Evolutionary conservation across 2,888 invertebrate genomes (phyloP).

Genomic region (Eledona agricola): DNA sequence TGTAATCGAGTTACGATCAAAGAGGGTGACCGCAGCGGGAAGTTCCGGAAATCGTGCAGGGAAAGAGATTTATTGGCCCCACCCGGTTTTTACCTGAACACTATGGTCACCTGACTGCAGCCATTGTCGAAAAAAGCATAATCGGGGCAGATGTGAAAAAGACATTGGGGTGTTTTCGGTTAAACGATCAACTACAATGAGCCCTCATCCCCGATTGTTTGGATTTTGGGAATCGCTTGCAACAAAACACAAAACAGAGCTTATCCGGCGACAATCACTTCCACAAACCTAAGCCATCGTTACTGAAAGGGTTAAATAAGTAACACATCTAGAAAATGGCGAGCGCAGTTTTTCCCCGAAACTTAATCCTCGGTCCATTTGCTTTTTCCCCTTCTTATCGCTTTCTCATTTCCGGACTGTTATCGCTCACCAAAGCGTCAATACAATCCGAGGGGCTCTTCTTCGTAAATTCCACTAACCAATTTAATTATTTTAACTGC

Average conservation of each 20-base stretch:
- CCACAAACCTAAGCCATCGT: too few relatives aligned
- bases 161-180: constrained; percentile 28
- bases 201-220: constrained; percentile 11
- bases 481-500: constrained; percentile 48
- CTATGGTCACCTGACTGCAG: constrained; percentile 23
- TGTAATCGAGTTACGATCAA: constrained; percentile 18
- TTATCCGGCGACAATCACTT: too few relatives aligned
- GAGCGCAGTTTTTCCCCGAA: constrained; percentile 37
- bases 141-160: constrained; percentile 16
- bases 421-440: constrained; percentile 46
- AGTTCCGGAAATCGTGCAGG: constrained; percentile 6
- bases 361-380: constrained; percentile 51
- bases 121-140: constrained; percentile 10
- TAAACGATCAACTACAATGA: constrained; percentile 30
- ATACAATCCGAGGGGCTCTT: constrained; percentile 39
- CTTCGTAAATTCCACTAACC: constrained; percentile 44
- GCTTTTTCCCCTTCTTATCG: constrained; percentile 48
- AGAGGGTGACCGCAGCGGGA: constrained; percentile 6
- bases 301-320: too few relatives aligned
- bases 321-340: too few relatives aligned
- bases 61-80: constrained; percentile 9
- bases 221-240: too few relatives aligned
- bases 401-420: constrained; percentile 50
- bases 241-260: too few relatives aligned
- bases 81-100: constrained; percentile 3